Evolutionary conservation across 2,888 invertebrate species (phyloP).

Genomic region (Pyralis farinalis): DNA sequence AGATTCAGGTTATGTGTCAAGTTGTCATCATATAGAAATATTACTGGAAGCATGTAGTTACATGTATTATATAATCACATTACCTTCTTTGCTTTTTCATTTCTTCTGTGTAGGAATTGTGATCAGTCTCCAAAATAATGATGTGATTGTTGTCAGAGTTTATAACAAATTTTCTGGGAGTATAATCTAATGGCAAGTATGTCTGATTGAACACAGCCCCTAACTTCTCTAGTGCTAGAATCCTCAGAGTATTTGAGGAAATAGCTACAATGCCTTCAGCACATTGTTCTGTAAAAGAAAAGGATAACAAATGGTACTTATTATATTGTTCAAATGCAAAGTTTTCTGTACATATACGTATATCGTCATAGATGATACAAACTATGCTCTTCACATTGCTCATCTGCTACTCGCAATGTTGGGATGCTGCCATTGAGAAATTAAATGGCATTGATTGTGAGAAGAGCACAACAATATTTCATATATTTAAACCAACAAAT

Average conservation of each 20-base stretch:
- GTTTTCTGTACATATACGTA: too few relatives aligned
- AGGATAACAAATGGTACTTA: too few relatives aligned
- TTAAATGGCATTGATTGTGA: too few relatives aligned
- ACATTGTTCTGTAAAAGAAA: slow-evolving; percentile 89
- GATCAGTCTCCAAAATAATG: slow-evolving; percentile 97
- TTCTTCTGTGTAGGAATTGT: slow-evolving; percentile 98
- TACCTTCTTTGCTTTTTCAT: slow-evolving; percentile 93
- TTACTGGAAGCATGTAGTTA: too few relatives aligned
- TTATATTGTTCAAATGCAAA: too few relatives aligned
- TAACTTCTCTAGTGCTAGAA: slow-evolving; percentile 98
- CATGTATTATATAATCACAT: slow-evolving; percentile 9
- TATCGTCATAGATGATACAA: too few relatives aligned
- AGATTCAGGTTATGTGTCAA: slow-evolving; percentile 54
- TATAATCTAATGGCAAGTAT: slow-evolving; percentile 95
- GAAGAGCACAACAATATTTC: too few relatives aligned
- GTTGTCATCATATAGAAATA: slow-evolving; percentile 53
- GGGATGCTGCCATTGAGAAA: too few relatives aligned
- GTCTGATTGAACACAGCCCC: slow-evolving; percentile 99
- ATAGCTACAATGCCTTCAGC: slow-evolving; percentile 99
- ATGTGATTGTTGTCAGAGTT: slow-evolving; percentile 95
- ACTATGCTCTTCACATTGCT: slow-evolving; percentile 23
- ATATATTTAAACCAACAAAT: too few relatives aligned
- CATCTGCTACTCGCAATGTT: neutral
- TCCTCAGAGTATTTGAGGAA: slow-evolving; percentile 97
- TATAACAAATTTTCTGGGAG: slow-evolving; percentile 96